Evolutionary conservation across 2,113 vertebrate genomes (phyloP), one percentile per base, ranked within the genome.

Genomic region (Phaethornis superciliosus): DNA sequence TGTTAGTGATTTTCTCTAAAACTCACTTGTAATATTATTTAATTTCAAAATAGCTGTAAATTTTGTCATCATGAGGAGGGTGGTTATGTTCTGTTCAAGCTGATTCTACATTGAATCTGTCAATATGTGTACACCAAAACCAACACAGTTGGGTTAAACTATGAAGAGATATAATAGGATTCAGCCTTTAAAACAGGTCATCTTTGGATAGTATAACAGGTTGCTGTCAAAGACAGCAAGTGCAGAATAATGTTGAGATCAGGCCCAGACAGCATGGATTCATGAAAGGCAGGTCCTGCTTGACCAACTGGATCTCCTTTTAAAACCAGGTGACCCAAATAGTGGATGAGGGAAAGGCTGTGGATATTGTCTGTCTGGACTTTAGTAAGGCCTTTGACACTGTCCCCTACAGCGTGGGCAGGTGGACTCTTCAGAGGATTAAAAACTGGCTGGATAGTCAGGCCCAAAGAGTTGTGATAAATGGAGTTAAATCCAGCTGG

Each of bases 41-140:
- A 12, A 64, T 88, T 78, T 81, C 51, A 64, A 63, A 74, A 23
- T 49, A 20, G 32, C 4, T 21, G 23, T 59, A 59, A 23, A 1
- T 28, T 27, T 85, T 62, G 49, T 68, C 27, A 63, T 55, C 18
- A 15, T 44, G 59, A 33, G 22, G 24, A 54, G 4, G 10, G 26
- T 26, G 28, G 4, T 75, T 82, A 35, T 0, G 0, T 64, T 78
- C 28, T 67, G 1, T 18, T 52, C 26, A 56, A 28, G 15, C 7
- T 37, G 22, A n/a, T 20, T 82, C 14, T 62, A 12, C 20, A 19
- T 58, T 79, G 56, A 54, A 24, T 33, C 9, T 71, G 22, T 67
- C 33, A 32, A 7, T 30, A 46, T 22, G 16, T 35, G 13, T 70
- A 19, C 24, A 65, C 12, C 33, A 80, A 86, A 76, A 7, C 14